phyloP scores from a whole-genome alignment of 2,113 vertebrate genomes.

The Pachypanchax playfairii region DNA sequence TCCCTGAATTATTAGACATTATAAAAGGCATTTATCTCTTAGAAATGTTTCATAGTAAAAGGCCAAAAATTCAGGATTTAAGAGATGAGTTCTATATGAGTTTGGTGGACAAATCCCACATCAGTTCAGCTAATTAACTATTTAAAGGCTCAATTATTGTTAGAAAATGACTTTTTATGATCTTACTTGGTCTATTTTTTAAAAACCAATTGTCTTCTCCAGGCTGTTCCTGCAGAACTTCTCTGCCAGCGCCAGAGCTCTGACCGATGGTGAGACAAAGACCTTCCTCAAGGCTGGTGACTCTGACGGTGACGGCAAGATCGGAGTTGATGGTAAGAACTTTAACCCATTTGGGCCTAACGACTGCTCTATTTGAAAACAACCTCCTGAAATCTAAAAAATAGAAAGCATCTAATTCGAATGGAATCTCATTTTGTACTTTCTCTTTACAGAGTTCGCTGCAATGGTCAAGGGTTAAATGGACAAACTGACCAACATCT shows the following conservation, averaged over 20 bases:
- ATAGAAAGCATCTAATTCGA: too few relatives aligned
- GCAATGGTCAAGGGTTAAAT: conserved; percentile 80
- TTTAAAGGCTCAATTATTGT: neutral
- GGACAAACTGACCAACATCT: conserved; percentile 68
- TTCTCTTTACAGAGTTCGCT: conserved; percentile 79
- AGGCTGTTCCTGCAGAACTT: conserved; percentile 86
- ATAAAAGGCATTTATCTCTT: neutral
- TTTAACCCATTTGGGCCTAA: neutral
- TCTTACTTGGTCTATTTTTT: neutral
- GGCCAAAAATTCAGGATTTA: too few relatives aligned
- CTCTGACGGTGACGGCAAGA: conserved; percentile 83
- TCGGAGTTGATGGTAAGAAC: conserved; percentile 81
- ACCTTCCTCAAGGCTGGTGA: conserved; percentile 79
- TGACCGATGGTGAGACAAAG: conserved; percentile 81
- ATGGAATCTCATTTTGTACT: too few relatives aligned
- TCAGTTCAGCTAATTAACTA: too few relatives aligned
- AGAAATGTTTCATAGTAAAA: too few relatives aligned
- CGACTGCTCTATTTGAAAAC: too few relatives aligned
- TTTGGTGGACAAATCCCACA: too few relatives aligned
- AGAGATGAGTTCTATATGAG: neutral
- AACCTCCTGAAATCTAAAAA: too few relatives aligned
- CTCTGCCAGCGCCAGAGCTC: conserved; percentile 71
- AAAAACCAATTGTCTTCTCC: conserved; percentile 7
- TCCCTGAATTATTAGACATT: neutral
- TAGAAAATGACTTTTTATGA: neutral